A percentile compares a stretch with the other conserved stretches of the same genome.
Evolutionary conservation across 2,888 invertebrate genomes (phyloP).

Genomic region (Drosophila prostipennis): DNA sequence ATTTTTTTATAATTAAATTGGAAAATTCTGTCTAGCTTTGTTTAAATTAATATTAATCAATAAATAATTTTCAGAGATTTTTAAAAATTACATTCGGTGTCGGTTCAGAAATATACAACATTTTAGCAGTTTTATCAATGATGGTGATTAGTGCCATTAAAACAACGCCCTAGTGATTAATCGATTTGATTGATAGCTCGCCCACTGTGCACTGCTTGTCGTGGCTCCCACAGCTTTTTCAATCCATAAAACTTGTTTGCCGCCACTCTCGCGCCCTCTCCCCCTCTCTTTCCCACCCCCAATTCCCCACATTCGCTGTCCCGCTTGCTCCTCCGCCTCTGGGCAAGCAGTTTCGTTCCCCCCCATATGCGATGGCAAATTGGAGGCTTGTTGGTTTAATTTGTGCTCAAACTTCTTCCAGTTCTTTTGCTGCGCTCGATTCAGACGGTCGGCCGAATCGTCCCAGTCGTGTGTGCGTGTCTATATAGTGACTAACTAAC

Average conservation of each 20-base stretch:
- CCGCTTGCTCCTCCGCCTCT: slow-evolving; percentile 1
- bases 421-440: slow-evolving; percentile 79
- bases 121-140: neutral
- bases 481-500: slow-evolving; percentile 40
- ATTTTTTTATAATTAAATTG: no score
- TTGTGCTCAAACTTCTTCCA: slow-evolving; percentile 73
- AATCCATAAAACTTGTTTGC: slow-evolving; percentile 69
- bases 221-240: slow-evolving; percentile 28
- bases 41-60: no score
- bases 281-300: slow-evolving; percentile 14
- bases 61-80: no score
- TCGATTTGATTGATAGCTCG: neutral
- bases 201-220: slow-evolving; percentile 31
- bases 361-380: slow-evolving; percentile 28
- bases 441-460: slow-evolving; percentile 83
- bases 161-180: neutral
- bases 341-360: slow-evolving; percentile 16
- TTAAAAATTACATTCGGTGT: no score
- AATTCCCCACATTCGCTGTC: slow-evolving; percentile 3
- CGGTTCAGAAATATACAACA: neutral
- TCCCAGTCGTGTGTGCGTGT: slow-evolving; percentile 35
- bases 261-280: slow-evolving; percentile 15
- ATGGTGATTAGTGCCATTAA: neutral
- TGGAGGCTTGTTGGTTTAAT: slow-evolving; percentile 68
- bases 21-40: no score